Conservation (phyloP, 2,888 invertebrate species). For the Punctoribates punctum region DNA sequence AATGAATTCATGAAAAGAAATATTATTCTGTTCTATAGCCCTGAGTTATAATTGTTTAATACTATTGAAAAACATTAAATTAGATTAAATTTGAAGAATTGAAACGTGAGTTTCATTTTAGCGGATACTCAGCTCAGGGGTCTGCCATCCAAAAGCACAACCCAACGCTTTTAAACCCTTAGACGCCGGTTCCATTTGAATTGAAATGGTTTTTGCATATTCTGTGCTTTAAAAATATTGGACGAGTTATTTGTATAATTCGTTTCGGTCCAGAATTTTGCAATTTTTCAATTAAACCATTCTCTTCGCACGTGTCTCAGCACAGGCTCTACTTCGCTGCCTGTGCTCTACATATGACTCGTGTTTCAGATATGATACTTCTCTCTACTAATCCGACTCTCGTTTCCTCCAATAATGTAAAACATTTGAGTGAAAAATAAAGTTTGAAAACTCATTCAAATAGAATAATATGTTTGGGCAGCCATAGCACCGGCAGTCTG, state of each 20-base stretch:
- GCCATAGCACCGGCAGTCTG: background rate
- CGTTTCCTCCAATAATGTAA: constrained; percentile 28
- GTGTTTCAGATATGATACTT: background rate
- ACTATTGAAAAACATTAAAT: constrained; percentile 1
- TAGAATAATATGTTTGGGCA: constrained; percentile 28
- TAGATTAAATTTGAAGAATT: background rate
- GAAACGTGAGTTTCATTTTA: background rate
- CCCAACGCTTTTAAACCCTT: background rate
- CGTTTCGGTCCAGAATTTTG: constrained; percentile 8
- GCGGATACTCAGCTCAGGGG: background rate
- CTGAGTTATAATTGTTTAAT: background rate
- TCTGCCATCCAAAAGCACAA: background rate
- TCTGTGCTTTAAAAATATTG: constrained; percentile 3
- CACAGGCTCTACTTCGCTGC: background rate
- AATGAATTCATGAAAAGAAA: background rate
- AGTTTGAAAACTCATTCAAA: constrained; percentile 9
- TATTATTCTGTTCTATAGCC: background rate
- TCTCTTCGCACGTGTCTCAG: constrained; percentile 10
- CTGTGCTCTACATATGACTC: constrained; percentile 15
- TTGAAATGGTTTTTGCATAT: background rate
- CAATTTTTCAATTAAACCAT: constrained; percentile 13
- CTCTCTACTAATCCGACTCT: constrained; percentile 5
- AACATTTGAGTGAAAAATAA: constrained; percentile 13
- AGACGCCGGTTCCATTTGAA: no score
- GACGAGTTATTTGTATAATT: constrained; percentile 27